These are phyloP conservation scores for Guaruba guarouba DNA, from an alignment of 2,113 vertebrate species.

Conservation along the genomic window DNA sequence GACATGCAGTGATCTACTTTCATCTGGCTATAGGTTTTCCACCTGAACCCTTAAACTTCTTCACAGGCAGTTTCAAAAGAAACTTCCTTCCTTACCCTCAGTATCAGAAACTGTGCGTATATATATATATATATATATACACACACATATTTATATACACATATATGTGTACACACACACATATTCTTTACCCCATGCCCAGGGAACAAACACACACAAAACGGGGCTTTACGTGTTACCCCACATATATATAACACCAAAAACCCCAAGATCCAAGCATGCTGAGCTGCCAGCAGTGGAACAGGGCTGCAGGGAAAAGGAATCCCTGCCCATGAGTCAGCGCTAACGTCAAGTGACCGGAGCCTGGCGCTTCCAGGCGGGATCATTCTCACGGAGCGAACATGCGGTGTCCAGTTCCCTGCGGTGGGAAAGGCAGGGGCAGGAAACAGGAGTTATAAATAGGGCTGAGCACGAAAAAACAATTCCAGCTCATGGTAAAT, in stretches of 20 bases:
- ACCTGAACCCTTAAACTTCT: background rate
- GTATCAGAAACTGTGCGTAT: background rate
- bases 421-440: background rate
- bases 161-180: background rate
- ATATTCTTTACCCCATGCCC: background rate
- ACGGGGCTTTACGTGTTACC: background rate
- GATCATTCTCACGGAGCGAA: background rate
- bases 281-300: background rate
- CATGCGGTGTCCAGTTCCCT: fast-evolving
- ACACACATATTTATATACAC: too few species aligned
- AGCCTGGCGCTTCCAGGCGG: background rate
- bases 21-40: background rate
- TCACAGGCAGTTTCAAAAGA: background rate
- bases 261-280: fast-evolving
- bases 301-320: background rate
- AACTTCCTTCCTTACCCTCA: background rate
- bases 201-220: background rate
- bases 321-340: background rate
- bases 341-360: fast-evolving
- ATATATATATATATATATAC: fast-evolving
- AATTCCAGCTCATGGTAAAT: background rate
- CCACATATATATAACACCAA: fast-evolving
- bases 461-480: background rate
- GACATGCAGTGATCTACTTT: background rate
- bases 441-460: background rate